A percentile compares a stretch with the other conserved stretches of the same genome.
Conservation (phyloP, 2,888 invertebrate genomes). For the Tryphoninae sp. region DNA sequence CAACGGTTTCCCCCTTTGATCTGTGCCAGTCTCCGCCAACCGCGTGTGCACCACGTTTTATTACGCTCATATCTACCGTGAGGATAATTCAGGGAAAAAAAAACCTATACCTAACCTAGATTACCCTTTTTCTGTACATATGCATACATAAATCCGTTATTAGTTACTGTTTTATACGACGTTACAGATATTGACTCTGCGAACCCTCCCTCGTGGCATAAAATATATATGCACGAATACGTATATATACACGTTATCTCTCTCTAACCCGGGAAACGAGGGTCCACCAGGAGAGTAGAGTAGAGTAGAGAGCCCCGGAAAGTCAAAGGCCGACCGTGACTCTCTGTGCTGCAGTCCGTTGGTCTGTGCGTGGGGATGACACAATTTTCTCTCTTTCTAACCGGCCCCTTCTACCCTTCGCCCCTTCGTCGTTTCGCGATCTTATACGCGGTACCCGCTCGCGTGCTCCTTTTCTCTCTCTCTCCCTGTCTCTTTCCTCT, state of each 20-base stretch:
- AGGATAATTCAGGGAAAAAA: constrained; percentile 58
- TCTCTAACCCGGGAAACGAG: constrained; percentile 61
- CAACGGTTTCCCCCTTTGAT: constrained; percentile 60
- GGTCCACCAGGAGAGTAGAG: constrained; percentile 11
- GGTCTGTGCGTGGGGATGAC: constrained; percentile 62
- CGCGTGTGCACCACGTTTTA: constrained; percentile 36
- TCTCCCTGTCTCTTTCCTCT: constrained; percentile 39
- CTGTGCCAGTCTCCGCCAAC: constrained; percentile 62
- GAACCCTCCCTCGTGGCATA: constrained; percentile 26
- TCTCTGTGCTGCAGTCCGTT: constrained; percentile 63
- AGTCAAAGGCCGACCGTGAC: constrained; percentile 66
- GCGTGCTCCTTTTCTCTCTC: constrained; percentile 11
- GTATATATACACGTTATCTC: constrained; percentile 17
- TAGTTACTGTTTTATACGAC: constrained; percentile 13
- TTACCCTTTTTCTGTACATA: constrained; percentile 28
- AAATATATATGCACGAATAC: not conserved
- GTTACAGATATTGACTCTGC: constrained; percentile 27
- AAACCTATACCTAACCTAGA: constrained; percentile 48
- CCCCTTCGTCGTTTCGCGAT: constrained; percentile 1
- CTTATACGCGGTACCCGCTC: constrained; percentile 24
- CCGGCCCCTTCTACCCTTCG: constrained; percentile 30
- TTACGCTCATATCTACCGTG: not conserved
- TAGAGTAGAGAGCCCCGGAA: constrained; percentile 57
- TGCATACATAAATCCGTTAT: constrained; percentile 17
- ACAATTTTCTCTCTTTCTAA: constrained; percentile 58